Base-by-base conservation (phyloP, 2,888 invertebrate species). In the Drosophila yooni region DNA sequence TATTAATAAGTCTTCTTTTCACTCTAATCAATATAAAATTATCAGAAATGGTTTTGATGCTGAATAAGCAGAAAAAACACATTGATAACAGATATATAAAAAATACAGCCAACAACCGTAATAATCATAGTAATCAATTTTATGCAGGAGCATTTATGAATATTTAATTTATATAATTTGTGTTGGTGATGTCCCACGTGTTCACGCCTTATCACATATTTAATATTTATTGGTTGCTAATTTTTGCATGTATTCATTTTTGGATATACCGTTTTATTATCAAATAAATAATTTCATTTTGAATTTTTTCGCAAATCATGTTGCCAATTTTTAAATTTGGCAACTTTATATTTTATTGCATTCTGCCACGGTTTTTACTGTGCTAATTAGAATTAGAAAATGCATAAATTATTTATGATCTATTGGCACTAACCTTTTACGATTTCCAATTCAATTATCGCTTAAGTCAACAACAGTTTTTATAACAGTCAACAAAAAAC, bases 401-500 rank as follows among this genome's bases (percentile, higher is more conserved):
- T n/a, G 21, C 53, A 59, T 31, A 60, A 27, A 33, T 48, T 29
- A 53, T 51, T 27, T 31, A 15, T 6, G 18, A 36, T 69, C 3
- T 53, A 48, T 61, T 54, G 50, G 15, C 46, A 81, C 79, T 77
- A 46, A 79, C 79, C 79, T 79, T 73, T 70, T 77, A 10, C 61
- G 36, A 63, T 67, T 70, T 61, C 53, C 81, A 74, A 70, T 70
- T 79, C 73, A 51, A 62, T 38, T 60, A 40, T 34, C n/a, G 21
- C n/a, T 34, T 34, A 51, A 43, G 46, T 43, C 50, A 61, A 54
- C 61, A 59, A 36, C 57, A 29, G 27, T 38, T 70, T 74, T 40
- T 6, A 53, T 57, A 50, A 70, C 40, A 54, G 75, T 76, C 77
- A 63, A 76, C 36, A 40, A 25, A 61, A 56, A 75, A 52, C 25